These are phyloP conservation scores for Hyposoter dolosus DNA, from an alignment of 2,888 invertebrate species.

Conservation along the genomic window DNA sequence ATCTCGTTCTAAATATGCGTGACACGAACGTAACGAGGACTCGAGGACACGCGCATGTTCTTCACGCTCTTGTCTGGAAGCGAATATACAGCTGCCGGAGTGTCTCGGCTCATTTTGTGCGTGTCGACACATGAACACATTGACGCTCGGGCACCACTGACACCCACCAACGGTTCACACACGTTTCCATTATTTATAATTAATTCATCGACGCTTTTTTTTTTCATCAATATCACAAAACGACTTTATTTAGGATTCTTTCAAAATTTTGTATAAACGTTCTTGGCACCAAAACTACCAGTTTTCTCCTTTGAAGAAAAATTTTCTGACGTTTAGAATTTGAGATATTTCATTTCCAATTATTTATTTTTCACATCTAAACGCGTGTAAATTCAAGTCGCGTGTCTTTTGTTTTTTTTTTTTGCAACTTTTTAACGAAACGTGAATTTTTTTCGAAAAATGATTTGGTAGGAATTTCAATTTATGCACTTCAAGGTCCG, in stretches of 20 bases:
- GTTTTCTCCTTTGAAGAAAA: too few species aligned
- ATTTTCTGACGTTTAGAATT: too few species aligned
- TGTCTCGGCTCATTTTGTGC: slow-evolving; percentile 34
- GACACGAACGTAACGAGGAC: slow-evolving; percentile 75
- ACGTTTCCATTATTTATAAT: slow-evolving; percentile 31
- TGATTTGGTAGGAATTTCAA: too few species aligned
- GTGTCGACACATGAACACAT: slow-evolving; percentile 10
- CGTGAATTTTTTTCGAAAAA: not conserved
- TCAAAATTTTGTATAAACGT: too few species aligned
- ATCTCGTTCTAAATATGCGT: slow-evolving; percentile 76
- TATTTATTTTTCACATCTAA: too few species aligned
- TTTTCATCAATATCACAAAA: slow-evolving; percentile 20
- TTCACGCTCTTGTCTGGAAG: slow-evolving; percentile 45
- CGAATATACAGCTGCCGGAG: slow-evolving; percentile 31
- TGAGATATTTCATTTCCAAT: too few species aligned
- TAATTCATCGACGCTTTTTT: slow-evolving; percentile 11
- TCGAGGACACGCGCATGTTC: slow-evolving; percentile 63
- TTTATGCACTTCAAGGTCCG: not conserved
- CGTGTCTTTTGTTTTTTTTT: too few species aligned
- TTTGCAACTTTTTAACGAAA: too few species aligned
- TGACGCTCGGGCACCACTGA: not conserved
- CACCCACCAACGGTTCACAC: slow-evolving; percentile 6
- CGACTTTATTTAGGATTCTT: too few species aligned
- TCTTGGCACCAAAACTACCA: too few species aligned
- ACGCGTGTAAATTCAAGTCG: too few species aligned